These are phyloP conservation scores for Pogonomyrmex barbatus DNA, from an alignment of 1,140 invertebrate species.

Conservation along the genomic window DNA sequence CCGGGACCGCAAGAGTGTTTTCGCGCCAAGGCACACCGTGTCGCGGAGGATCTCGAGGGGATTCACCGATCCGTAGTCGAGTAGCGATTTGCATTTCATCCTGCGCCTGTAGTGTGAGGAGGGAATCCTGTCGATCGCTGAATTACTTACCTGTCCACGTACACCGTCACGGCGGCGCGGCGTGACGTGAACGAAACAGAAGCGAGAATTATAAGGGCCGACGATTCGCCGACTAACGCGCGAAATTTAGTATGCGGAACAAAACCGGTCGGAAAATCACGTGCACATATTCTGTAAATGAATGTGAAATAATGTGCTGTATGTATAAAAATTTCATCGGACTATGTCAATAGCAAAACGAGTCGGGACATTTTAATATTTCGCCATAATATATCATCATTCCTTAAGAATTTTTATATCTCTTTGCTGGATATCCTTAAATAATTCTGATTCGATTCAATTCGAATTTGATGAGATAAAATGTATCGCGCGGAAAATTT, in stretches of 20 bases:
- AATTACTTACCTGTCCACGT: constrained; percentile 76
- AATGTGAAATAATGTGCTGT: constrained; percentile 10
- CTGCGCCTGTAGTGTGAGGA: constrained; percentile 54
- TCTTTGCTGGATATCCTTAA: neutral
- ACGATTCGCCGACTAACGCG: constrained; percentile 26
- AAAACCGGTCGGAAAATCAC: constrained; percentile 44
- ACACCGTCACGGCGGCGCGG: constrained; percentile 32
- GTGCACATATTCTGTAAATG: constrained; percentile 6
- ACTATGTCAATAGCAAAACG: neutral
- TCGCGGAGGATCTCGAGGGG: constrained; percentile 67
- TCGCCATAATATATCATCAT: neutral
- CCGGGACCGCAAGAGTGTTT: constrained; percentile 66
- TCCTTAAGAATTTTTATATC: neutral
- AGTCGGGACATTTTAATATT: neutral
- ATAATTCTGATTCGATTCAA: neutral
- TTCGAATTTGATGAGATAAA: constrained; percentile 8
- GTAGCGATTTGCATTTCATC: constrained; percentile 74
- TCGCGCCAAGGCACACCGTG: constrained; percentile 65
- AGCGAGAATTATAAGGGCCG: constrained; percentile 46
- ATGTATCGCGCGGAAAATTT: constrained; percentile 33
- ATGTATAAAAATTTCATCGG: constrained; percentile 20
- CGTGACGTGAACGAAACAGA: constrained; percentile 43
- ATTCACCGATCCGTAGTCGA: constrained; percentile 72
- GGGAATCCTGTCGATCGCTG: constrained; percentile 70
- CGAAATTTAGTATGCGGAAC: constrained; percentile 44